phyloP scores from a whole-genome alignment of 2,797 vertebrate species.

The Argya squamiceps region DNA sequence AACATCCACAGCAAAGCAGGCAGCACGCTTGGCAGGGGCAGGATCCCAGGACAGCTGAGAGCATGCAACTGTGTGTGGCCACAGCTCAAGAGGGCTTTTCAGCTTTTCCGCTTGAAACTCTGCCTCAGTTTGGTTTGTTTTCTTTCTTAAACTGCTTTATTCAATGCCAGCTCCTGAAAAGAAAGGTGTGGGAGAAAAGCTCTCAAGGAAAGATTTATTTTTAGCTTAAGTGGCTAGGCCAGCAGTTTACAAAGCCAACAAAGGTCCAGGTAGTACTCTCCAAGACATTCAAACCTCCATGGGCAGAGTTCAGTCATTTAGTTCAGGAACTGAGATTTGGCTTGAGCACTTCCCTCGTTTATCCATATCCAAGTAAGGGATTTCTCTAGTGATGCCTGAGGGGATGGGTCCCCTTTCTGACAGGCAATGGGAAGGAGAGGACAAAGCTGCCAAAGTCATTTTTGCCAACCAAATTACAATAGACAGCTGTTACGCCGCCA shows the following conservation, averaged over 20 bases:
- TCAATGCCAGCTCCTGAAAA: neutral
- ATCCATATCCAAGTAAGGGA: neutral
- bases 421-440: neutral
- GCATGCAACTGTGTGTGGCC: accelerated
- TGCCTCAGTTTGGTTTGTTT: neutral
- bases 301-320: neutral
- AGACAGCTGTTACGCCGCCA: neutral
- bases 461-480: neutral
- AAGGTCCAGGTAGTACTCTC: neutral
- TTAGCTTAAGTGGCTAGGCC: neutral
- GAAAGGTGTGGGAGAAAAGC: slow-evolving; percentile 16
- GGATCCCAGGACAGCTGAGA: neutral
- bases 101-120: neutral
- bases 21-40: neutral
- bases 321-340: neutral
- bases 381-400: neutral
- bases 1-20: neutral
- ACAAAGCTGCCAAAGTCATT: neutral
- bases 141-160: neutral
- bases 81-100: neutral
- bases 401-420: neutral
- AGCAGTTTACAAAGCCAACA: neutral
- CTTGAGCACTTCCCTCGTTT: neutral
- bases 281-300: neutral
- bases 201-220: slow-evolving; percentile 10